A percentile compares a stretch with the other conserved stretches of the same genome.
phyloP scores from a whole-genome alignment of 30 jellyfish, hydroid and myxozoan genomes.

The Euphysa ruthae region DNA sequence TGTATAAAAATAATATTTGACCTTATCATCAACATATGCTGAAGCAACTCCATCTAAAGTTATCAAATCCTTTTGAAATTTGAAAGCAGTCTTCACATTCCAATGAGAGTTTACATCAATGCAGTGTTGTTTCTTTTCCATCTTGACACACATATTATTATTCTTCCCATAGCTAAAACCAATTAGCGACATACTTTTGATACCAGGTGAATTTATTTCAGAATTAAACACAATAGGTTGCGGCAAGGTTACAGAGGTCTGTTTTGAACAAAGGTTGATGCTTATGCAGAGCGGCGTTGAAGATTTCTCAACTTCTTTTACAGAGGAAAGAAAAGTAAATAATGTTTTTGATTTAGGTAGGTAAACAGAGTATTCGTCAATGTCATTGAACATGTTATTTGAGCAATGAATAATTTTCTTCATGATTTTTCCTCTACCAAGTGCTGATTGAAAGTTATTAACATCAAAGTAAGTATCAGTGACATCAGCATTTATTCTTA shows the following conservation, averaged over 20 bases:
- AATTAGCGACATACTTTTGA: neutral
- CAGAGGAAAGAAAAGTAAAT: neutral
- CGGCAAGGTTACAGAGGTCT: neutral
- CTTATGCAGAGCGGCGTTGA: neutral
- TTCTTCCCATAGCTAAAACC: neutral
- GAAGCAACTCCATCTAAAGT: no score
- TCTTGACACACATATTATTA: no score
- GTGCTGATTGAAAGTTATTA: conserved; percentile 4
- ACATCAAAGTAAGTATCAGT: neutral
- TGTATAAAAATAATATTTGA: no score
- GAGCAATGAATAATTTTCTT: neutral
- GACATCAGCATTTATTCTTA: neutral
- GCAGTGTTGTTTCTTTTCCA: neutral
- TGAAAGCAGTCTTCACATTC: no score
- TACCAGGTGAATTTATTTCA: neutral
- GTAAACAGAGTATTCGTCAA: neutral
- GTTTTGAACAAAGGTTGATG: neutral
- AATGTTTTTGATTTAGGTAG: neutral
- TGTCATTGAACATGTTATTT: neutral
- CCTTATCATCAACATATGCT: no score
- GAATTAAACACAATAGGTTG: neutral
- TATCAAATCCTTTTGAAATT: no score
- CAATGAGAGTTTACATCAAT: no score
- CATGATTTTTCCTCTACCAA: neutral
- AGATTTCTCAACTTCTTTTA: neutral